phyloP scores from a whole-genome alignment of 2,797 vertebrate genomes.

The Sebastes melanostomus region DNA sequence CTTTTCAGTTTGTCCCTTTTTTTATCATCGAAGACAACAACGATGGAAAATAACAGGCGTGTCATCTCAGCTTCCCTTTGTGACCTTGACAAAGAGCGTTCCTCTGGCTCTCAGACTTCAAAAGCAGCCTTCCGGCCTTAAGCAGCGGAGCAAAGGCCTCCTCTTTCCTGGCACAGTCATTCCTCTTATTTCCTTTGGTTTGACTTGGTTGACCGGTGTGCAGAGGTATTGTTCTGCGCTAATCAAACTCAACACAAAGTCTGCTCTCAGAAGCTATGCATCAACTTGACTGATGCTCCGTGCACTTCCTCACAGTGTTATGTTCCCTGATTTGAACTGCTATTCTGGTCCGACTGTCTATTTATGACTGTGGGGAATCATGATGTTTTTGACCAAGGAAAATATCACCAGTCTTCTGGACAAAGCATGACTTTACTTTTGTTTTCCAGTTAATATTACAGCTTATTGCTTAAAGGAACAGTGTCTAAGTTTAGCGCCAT shows the following conservation, averaged over 20 bases:
- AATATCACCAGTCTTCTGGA: slow-evolving; percentile 37
- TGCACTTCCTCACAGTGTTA: slow-evolving; percentile 74
- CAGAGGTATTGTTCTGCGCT: slow-evolving; percentile 64
- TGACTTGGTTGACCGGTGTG: slow-evolving; percentile 46
- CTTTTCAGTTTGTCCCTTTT: slow-evolving; percentile 58
- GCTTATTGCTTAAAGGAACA: not conserved
- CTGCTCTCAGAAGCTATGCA: slow-evolving; percentile 48
- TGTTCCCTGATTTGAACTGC: slow-evolving; percentile 51
- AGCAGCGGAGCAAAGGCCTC: slow-evolving; percentile 56
- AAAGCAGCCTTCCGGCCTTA: slow-evolving; percentile 61
- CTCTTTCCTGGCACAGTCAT: slow-evolving; percentile 69
- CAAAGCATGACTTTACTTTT: not conserved
- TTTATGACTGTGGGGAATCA: slow-evolving; percentile 33
- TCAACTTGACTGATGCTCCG: slow-evolving; percentile 63
- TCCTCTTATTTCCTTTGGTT: slow-evolving; percentile 72
- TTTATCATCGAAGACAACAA: slow-evolving; percentile 61
- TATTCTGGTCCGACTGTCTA: slow-evolving; percentile 61
- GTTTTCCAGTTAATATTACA: not conserved
- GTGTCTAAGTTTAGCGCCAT: too few relatives aligned
- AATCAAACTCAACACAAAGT: slow-evolving; percentile 61
- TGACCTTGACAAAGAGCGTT: slow-evolving; percentile 70
- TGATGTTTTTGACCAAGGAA: slow-evolving; percentile 7
- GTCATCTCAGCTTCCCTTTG: slow-evolving; percentile 59
- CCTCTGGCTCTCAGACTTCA: slow-evolving; percentile 57
- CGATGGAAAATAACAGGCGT: slow-evolving; percentile 73